A percentile compares a stretch with the other conserved stretches of the same genome.
These are phyloP conservation scores for Thumatha senex DNA, from an alignment of 2,888 invertebrate species.

Conservation along the genomic window DNA sequence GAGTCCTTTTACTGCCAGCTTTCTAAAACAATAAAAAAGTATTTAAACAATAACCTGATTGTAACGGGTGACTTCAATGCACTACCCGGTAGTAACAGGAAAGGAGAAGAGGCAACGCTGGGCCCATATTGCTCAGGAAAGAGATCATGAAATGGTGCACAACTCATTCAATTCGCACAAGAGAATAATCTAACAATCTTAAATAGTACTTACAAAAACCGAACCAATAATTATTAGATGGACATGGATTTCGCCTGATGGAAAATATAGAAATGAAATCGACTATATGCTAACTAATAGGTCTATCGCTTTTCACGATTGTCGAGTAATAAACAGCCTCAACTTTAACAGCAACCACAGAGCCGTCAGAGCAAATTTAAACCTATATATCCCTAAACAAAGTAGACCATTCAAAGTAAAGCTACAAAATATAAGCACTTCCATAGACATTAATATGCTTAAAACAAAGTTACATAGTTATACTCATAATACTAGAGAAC, in stretches of 20 bases:
- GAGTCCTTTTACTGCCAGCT: not conserved
- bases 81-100: no score
- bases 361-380: not conserved
- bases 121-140: not conserved
- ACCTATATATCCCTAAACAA: no score
- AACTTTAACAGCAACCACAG: conserved; percentile 1
- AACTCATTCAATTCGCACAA: not conserved
- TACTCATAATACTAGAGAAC: no score
- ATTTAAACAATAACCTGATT: conserved; percentile 4
- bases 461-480: no score
- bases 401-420: no score
- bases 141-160: not conserved
- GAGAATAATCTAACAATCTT: no score
- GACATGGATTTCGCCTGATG: conserved; percentile 1
- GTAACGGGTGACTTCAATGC: no score
- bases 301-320: not conserved
- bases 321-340: not conserved
- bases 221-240: no score
- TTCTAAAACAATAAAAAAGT: not conserved
- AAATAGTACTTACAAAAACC: no score
- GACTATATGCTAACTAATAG: not conserved
- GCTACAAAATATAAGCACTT: no score
- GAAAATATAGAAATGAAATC: not conserved
- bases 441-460: no score
- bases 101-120: no score